Evolutionary conservation across 2,113 vertebrate genomes (phyloP).

Genomic region (Chlamydotis undulata): DNA sequence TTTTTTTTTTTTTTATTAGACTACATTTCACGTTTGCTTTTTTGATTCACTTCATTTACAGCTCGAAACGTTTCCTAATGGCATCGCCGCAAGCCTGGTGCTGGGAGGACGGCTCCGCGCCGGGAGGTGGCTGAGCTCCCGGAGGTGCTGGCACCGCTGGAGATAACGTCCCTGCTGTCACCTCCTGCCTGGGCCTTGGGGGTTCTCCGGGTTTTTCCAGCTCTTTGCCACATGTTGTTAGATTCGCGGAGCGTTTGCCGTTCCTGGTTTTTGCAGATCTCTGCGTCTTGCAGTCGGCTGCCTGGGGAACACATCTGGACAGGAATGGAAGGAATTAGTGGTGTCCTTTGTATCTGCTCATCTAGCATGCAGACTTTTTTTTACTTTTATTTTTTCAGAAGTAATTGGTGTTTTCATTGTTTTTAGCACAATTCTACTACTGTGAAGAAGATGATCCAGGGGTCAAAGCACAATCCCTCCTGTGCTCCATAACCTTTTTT

Average conservation of each 20-base stretch:
- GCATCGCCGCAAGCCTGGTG: rapidly evolving
- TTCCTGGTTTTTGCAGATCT: neutral
- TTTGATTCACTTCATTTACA: neutral
- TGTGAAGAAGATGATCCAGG: neutral
- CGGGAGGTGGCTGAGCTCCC: rapidly evolving
- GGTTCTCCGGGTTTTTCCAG: neutral
- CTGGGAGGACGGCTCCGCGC: neutral
- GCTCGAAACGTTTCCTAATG: neutral
- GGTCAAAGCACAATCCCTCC: neutral
- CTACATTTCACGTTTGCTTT: neutral
- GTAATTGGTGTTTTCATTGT: neutral
- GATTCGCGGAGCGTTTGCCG: neutral
- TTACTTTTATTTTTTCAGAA: neutral
- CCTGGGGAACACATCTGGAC: neutral
- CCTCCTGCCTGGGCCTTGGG: neutral
- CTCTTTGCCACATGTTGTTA: neutral
- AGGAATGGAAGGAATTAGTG: neutral
- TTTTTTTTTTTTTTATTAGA: neutral
- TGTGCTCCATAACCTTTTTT: neutral
- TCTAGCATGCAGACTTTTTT: neutral
- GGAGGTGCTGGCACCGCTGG: neutral
- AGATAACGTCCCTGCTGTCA: neutral
- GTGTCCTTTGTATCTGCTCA: neutral
- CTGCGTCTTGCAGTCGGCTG: neutral
- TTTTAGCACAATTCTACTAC: neutral